Base-by-base conservation (phyloP, 2,888 invertebrate species). In the Xylophagus ater region DNA sequence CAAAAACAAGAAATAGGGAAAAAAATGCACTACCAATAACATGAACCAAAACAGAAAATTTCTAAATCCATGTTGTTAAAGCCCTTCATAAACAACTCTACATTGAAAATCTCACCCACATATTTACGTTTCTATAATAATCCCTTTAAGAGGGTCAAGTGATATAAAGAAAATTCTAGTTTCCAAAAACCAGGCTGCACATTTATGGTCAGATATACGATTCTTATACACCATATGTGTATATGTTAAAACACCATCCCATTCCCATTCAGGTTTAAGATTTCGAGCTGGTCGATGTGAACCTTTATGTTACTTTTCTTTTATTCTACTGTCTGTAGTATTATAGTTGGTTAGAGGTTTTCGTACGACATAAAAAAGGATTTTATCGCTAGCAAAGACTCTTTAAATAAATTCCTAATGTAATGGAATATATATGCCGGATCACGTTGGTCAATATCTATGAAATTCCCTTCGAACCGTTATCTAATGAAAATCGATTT, bases 141-240 rank as follows among this genome's bases (percentile, higher is more conserved):
- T 36, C 36, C 36, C 28, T 36, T 28, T 36, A 36, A 26, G 36
- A 28, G 36, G 36, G 36, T 36, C 36, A 36, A 36, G 36, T 7
- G 28, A 25, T 12, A 36, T 36, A 36, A 20, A 36, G 28, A 28
- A 28, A 36, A 36, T 36, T 26, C 28, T 28, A 36, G 19, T 36
- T 26, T 20, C 28, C 36, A 36, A 36, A 24, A 24, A 34, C 34
- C 24, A 25, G 34, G 36, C 19, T 36, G 36, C 36, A 36, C 36
- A 36, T 36, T 36, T 36, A 28, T 28, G 19, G 36, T n/a, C n/a
- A n/a, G n/a, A n/a, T n/a, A n/a, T n/a, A n/a, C n/a, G n/a, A n/a
- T n/a, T n/a, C n/a, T n/a, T n/a, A n/a, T n/a, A n/a, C n/a, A n/a
- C n/a, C n/a, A n/a, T n/a, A n/a, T n/a, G n/a, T n/a, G n/a, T n/a